Evolutionary conservation across 92 coral and sea anemone genomes (phyloP), one percentile per base, ranked within the genome.

Genomic region (Zoanthus sociatus): DNA sequence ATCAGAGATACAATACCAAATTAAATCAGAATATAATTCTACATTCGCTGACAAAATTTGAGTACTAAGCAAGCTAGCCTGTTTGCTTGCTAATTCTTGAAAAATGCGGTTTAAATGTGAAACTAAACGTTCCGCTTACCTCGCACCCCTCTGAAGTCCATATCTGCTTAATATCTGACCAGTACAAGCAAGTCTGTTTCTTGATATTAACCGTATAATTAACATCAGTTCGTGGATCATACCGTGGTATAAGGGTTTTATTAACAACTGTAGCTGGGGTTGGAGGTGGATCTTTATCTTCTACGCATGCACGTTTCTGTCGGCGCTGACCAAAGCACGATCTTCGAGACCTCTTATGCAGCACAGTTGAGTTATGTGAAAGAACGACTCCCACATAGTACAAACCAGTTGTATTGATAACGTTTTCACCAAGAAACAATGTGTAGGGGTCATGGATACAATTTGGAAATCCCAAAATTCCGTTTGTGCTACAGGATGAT

Each of bases 301-400:
- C 84, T 4, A 79, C 72, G 58, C 84, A 79, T 61, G 84, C 84
- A 7, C 84, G 30, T 63, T 79, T 79, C 55, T 79, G 84, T 8
- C 84, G 15, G 4, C 58, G 37, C 5, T 60, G 55, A 9, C 58
- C 84, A 79, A 79, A 79, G 5, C 84, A 79, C 0, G 55, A 42
- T 44, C 84, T 79, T 45, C 37, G 60, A 17, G 55, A 37, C 56
- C 84, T 37, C 17, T 79, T 79, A 26, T 31, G 42, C 5, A 8
- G 12, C 32, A 13, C 70, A 1, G 31, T 37, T 10, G 37, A 60
- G 8, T 61, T 17, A 14, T 47, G 6, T 63, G 72, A 37, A 18
- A 4, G 55, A 16, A 60, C 11, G 42, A 78, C 37, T 4, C 84
- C 56, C 3, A 78, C 5, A 54, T 61, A 78, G 72, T 78, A 78